A percentile compares a stretch with the other conserved stretches of the same genome.
phyloP scores from a whole-genome alignment of 2,888 invertebrate genomes.

The Nemoura dubitans region DNA sequence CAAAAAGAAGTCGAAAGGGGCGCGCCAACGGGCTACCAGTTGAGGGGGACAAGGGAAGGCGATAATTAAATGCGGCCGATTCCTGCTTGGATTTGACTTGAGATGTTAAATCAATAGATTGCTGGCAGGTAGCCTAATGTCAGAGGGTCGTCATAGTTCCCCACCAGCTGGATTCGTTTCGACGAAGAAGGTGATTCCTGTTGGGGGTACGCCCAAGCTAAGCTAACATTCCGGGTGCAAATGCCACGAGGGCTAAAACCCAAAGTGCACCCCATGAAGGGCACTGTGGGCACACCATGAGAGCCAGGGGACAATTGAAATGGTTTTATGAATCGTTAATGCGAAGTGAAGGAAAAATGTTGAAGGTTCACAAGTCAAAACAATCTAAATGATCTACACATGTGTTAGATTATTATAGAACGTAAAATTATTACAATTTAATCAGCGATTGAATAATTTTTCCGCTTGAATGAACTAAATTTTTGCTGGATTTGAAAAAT shows the following conservation, averaged over 20 bases:
- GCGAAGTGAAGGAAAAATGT: not conserved
- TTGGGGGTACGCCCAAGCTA: not conserved
- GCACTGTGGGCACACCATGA: not conserved
- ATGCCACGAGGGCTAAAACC: not conserved
- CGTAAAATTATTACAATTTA: too few relatives aligned
- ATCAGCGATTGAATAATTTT: too few relatives aligned
- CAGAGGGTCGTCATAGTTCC: not conserved
- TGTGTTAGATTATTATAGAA: too few relatives aligned
- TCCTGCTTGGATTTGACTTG: not conserved
- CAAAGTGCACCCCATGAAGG: not conserved
- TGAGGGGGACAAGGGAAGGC: not conserved
- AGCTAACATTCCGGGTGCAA: not conserved
- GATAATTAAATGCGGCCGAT: not conserved
- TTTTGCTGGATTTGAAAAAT: too few relatives aligned
- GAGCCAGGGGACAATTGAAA: not conserved
- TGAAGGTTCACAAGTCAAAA: too few relatives aligned
- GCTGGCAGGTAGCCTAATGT: not conserved
- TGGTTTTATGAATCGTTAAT: too few relatives aligned
- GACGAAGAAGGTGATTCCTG: not conserved
- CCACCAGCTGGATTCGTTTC: not conserved
- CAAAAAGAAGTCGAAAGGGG: not conserved
- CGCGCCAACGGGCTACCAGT: not conserved
- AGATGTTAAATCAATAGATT: conserved; percentile 7
- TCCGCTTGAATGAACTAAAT: too few relatives aligned
- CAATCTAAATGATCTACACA: too few relatives aligned